Percentiles rank a stretch among this genome's conserved stretches.
Conservation (phyloP, 2,888 invertebrate genomes). For the Tetragonula carbonaria region DNA sequence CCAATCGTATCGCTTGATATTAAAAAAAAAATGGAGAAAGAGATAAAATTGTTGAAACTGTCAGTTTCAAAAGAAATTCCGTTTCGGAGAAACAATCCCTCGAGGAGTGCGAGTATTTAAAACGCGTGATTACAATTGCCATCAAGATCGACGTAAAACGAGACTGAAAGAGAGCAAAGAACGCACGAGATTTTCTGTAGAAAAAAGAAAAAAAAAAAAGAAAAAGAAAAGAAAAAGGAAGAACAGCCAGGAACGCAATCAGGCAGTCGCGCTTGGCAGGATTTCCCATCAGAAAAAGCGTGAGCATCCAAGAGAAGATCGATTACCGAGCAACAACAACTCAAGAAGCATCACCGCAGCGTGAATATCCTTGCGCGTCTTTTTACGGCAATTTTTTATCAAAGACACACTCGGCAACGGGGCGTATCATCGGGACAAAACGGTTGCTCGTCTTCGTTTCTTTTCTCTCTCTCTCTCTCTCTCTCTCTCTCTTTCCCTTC, state of each 20-base stretch:
- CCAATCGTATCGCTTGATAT: too few species aligned
- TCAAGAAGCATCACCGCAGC: not conserved
- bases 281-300: not conserved
- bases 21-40: too few species aligned
- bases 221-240: not conserved
- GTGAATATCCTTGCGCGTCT: not conserved
- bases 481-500: not conserved
- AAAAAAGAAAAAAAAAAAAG: too few species aligned
- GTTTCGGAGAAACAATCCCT: accelerated
- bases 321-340: slow-evolving; percentile 5
- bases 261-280: not conserved
- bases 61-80: too few species aligned
- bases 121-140: not conserved
- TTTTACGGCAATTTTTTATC: not conserved
- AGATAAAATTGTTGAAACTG: too few species aligned
- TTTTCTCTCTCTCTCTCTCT: not conserved
- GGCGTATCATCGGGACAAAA: not conserved
- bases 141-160: not conserved
- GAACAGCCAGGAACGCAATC: too few species aligned
- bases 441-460: too few species aligned
- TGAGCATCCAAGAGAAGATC: not conserved
- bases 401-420: not conserved
- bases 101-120: not conserved
- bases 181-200: too few species aligned
- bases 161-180: not conserved